Evolutionary conservation across 2,888 invertebrate genomes (phyloP).

Genomic region (Steinernema carpocapsae): DNA sequence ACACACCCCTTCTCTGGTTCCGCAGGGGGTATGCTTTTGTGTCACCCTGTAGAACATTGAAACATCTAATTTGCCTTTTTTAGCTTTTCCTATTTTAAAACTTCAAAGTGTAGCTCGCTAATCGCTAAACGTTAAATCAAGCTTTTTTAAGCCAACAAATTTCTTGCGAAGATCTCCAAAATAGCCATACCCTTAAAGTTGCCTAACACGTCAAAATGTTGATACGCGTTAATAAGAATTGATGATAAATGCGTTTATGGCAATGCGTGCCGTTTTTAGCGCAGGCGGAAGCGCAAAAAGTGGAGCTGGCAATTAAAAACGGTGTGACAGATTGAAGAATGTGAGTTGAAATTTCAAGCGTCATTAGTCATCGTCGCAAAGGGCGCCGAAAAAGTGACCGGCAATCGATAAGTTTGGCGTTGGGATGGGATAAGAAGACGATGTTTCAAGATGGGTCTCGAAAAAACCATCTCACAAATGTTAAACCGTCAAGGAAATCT

Average conservation of each 20-base stretch:
- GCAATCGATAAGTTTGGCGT: neutral
- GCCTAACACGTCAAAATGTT: neutral
- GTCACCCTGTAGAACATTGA: too few relatives aligned
- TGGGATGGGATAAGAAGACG: neutral
- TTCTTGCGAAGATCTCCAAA: too few relatives aligned
- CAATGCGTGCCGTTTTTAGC: too few relatives aligned
- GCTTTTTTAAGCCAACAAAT: too few relatives aligned
- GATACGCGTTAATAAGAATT: neutral
- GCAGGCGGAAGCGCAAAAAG: neutral
- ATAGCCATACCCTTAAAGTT: too few relatives aligned
- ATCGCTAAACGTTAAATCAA: too few relatives aligned
- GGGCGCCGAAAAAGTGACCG: conserved; percentile 16
- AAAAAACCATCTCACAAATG: neutral
- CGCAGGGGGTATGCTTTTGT: too few relatives aligned
- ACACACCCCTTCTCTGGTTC: too few relatives aligned
- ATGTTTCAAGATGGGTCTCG: neutral
- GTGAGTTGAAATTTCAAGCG: neutral
- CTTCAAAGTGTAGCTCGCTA: too few relatives aligned
- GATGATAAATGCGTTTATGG: conserved; percentile 1
- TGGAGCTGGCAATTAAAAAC: conserved; percentile 28
- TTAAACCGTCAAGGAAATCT: neutral
- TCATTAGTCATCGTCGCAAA: conserved; percentile 20
- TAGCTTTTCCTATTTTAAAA: too few relatives aligned
- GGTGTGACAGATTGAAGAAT: conserved; percentile 5
- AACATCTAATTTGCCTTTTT: too few relatives aligned